Evolutionary conservation across 2,888 invertebrate genomes (phyloP).

Genomic region (Sphaerophoria rueppellii): DNA sequence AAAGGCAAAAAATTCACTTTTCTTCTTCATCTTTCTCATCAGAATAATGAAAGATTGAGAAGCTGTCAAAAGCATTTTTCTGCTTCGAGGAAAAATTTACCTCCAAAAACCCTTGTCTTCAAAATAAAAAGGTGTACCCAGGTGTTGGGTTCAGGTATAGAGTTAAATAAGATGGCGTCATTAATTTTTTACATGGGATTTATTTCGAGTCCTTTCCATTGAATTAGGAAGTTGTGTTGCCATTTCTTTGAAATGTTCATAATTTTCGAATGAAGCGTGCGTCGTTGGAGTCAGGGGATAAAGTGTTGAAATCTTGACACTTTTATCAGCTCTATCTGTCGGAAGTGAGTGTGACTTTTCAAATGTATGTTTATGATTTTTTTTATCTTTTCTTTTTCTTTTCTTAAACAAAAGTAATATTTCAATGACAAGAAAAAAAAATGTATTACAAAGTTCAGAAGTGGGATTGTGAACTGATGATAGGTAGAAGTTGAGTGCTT

Average conservation of each 20-base stretch:
- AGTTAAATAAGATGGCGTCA: constrained; percentile 31
- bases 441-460: constrained; percentile 9
- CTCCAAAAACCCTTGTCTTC: background rate
- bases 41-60: constrained; percentile 37
- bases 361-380: constrained; percentile 12
- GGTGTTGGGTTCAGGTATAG: constrained; percentile 17
- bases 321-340: constrained; percentile 21
- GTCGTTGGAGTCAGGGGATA: constrained; percentile 13
- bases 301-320: constrained; percentile 46
- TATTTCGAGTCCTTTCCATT: constrained; percentile 13
- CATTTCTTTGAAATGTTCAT: background rate
- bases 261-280: constrained; percentile 8
- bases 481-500: constrained; percentile 22
- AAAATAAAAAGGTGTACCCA: constrained; percentile 5
- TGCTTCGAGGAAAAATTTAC: background rate
- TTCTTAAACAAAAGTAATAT: constrained; percentile 15
- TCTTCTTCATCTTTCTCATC: background rate
- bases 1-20: constrained; percentile 1
- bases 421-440: background rate
- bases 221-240: background rate
- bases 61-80: constrained; percentile 36
- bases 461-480: constrained; percentile 4
- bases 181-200: constrained; percentile 46
- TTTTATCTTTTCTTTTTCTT: background rate
- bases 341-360: constrained; percentile 8